These are phyloP conservation scores for Tinea trinotella DNA, from an alignment of 2,888 invertebrate genomes.

Conservation along the genomic window DNA sequence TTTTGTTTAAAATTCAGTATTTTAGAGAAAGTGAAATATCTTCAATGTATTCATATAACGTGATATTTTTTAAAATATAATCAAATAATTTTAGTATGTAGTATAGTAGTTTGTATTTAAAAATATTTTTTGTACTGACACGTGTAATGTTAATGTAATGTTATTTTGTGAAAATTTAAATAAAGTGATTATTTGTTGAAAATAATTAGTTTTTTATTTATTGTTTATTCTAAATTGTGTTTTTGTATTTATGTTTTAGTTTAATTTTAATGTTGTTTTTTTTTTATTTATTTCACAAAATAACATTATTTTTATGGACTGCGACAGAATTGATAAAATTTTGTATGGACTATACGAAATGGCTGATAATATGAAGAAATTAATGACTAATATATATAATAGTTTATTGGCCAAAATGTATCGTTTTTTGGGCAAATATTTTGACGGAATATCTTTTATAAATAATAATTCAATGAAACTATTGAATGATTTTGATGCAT, in stretches of 20 bases:
- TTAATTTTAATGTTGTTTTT: neutral
- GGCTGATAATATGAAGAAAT: neutral
- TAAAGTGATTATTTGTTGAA: neutral
- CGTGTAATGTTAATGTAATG: neutral
- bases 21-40: neutral
- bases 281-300: neutral
- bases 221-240: neutral
- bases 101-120: slow-evolving; percentile 5
- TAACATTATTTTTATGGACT: slow-evolving; percentile 3
- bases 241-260: neutral
- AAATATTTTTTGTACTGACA: slow-evolving; percentile 10
- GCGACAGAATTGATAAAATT: neutral
- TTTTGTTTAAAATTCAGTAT: neutral
- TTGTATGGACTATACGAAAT: neutral
- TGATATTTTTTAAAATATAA: neutral
- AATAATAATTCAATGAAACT: neutral
- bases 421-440: too few species aligned
- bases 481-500: neutral
- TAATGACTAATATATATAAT: neutral
- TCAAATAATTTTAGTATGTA: slow-evolving; percentile 1
- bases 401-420: slow-evolving; percentile 5
- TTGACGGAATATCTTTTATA: neutral
- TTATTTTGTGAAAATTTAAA: neutral
- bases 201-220: neutral
- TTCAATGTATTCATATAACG: neutral